Conservation (phyloP, 2,888 invertebrate species). For the Schizaphis graminum region DNA sequence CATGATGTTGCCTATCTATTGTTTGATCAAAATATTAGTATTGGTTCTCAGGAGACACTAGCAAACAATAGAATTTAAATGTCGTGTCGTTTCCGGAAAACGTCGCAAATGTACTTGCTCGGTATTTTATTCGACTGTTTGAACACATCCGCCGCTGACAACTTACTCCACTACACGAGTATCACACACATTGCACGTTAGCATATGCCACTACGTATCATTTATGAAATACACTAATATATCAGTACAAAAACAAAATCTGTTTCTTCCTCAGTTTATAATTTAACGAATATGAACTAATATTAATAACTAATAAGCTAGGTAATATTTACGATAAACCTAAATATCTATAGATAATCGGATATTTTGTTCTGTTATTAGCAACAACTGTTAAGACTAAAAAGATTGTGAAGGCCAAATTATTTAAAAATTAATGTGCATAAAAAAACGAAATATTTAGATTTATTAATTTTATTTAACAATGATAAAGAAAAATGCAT, state of each 20-base stretch:
- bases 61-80: conserved; percentile 3
- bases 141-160: neutral
- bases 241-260: neutral
- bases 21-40: conserved; percentile 15
- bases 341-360: neutral
- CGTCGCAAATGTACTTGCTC: neutral
- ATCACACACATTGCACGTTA: neutral
- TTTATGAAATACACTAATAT: neutral
- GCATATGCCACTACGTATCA: neutral
- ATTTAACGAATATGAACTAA: too few species aligned
- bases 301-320: too few species aligned
- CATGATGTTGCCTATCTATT: neutral
- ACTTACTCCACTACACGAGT: neutral
- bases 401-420: neutral
- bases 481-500: neutral
- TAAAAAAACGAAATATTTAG: neutral
- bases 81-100: neutral
- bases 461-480: neutral
- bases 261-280: too few species aligned
- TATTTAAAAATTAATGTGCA: neutral
- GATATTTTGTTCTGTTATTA: neutral
- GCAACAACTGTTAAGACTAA: neutral
- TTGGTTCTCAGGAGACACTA: neutral
- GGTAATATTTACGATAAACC: too few species aligned
- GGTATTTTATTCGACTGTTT: neutral